These are phyloP conservation scores for Petaurus breviceps DNA, from an alignment of 2,113 vertebrate genomes.

Conservation along the genomic window DNA sequence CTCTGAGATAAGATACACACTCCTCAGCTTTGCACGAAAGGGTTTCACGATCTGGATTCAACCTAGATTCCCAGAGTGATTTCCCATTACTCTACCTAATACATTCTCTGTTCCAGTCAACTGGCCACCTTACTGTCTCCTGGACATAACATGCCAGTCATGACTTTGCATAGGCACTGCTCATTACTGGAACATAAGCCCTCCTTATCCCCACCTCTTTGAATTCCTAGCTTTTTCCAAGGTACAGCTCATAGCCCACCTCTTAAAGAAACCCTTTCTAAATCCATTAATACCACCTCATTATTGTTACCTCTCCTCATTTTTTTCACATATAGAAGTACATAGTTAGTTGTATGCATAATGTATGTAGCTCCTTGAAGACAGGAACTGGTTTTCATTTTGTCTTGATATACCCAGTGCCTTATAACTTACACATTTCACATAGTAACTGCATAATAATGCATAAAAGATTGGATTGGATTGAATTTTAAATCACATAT, in stretches of 20 bases:
- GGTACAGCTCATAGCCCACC: neutral
- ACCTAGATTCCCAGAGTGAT: neutral
- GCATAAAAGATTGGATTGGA: neutral
- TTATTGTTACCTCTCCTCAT: too few species aligned
- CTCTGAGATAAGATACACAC: neutral
- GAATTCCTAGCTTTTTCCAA: neutral
- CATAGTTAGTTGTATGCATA: neutral
- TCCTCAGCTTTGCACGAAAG: neutral
- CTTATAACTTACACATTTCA: too few species aligned
- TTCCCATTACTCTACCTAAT: neutral
- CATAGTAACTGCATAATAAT: too few species aligned
- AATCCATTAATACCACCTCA: neutral
- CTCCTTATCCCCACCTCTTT: neutral
- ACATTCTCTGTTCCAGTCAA: too few species aligned
- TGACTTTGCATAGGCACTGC: neutral
- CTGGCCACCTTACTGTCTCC: neutral
- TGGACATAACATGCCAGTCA: too few species aligned
- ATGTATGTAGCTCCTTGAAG: neutral
- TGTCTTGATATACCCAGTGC: neutral
- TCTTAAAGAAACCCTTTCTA: neutral
- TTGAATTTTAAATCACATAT: conserved; percentile 12
- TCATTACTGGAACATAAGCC: neutral
- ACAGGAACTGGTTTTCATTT: neutral
- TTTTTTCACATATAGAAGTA: neutral
- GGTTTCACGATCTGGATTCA: neutral